These are phyloP conservation scores for Smittia sp. DNA, from an alignment of 2,888 invertebrate genomes.

Conservation along the genomic window DNA sequence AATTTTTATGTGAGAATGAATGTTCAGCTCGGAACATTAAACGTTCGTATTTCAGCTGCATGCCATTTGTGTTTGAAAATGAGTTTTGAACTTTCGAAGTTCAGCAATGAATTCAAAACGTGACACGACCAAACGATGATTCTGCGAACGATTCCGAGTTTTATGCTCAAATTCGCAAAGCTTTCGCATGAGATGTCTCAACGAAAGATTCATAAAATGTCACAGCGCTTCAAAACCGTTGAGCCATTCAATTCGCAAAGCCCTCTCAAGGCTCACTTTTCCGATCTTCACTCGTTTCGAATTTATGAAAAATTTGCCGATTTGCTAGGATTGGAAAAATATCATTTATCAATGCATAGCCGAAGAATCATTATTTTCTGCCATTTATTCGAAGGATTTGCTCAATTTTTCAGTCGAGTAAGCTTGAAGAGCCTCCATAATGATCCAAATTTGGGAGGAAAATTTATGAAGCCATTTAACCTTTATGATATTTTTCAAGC, in stretches of 20 bases:
- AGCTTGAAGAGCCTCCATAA: background rate
- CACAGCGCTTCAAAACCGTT: background rate
- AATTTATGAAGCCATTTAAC: background rate
- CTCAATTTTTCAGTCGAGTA: slow-evolving; percentile 12
- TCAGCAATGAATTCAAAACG: too few relatives aligned
- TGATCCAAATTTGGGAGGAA: background rate
- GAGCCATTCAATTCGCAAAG: background rate
- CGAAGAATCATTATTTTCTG: background rate
- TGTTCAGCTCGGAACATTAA: too few relatives aligned
- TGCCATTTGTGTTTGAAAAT: too few relatives aligned
- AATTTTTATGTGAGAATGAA: too few relatives aligned
- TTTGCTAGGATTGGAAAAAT: background rate
- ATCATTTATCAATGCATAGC: background rate
- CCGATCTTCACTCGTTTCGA: background rate
- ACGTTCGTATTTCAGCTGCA: too few relatives aligned
- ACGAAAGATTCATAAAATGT: too few relatives aligned
- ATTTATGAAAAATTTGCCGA: background rate
- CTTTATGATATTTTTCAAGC: background rate
- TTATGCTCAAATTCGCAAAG: too few relatives aligned
- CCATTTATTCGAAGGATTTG: slow-evolving; percentile 21
- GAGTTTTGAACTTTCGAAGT: too few relatives aligned
- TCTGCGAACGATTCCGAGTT: too few relatives aligned
- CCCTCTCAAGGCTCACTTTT: background rate
- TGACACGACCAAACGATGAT: too few relatives aligned
- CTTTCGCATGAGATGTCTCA: too few relatives aligned